phyloP scores from a whole-genome alignment of 2,113 vertebrate species.

The Syngnathus scovelli region DNA sequence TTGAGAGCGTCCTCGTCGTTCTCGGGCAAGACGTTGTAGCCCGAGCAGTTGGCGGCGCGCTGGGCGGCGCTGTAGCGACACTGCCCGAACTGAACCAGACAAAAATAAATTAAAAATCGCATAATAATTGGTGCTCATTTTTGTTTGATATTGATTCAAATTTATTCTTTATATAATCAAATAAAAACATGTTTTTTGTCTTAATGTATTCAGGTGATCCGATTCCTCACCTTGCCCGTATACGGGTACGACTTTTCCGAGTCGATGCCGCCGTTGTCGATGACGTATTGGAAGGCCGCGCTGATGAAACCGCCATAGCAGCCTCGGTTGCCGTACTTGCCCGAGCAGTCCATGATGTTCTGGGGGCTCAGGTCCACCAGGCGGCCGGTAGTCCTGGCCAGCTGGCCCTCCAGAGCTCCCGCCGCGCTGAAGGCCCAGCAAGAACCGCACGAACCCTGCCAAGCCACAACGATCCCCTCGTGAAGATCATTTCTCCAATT shows the following conservation, averaged over 20 bases:
- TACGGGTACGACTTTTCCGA: constrained; percentile 70
- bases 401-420: constrained; percentile 75
- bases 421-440: constrained; percentile 78
- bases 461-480: neutral
- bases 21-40: constrained; percentile 53
- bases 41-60: constrained; percentile 79
- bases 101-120: no score
- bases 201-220: no score
- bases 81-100: constrained; percentile 56
- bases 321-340: constrained; percentile 68
- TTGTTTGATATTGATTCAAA: no score
- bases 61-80: constrained; percentile 72
- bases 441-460: constrained; percentile 70
- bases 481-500: neutral
- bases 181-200: no score
- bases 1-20: constrained; percentile 71
- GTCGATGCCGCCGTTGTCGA: constrained; percentile 73
- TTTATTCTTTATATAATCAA: no score
- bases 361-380: constrained; percentile 74
- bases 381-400: constrained; percentile 64
- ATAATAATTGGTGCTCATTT: no score
- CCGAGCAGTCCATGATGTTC: constrained; percentile 75
- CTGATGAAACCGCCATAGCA: constrained; percentile 69
- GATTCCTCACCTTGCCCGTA: constrained; percentile 25
- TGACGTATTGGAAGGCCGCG: constrained; percentile 68